Percentiles rank a stretch among this genome's conserved stretches.
These are phyloP conservation scores for Alloplasta piceator DNA, from an alignment of 2,888 invertebrate genomes.

Conservation along the genomic window DNA sequence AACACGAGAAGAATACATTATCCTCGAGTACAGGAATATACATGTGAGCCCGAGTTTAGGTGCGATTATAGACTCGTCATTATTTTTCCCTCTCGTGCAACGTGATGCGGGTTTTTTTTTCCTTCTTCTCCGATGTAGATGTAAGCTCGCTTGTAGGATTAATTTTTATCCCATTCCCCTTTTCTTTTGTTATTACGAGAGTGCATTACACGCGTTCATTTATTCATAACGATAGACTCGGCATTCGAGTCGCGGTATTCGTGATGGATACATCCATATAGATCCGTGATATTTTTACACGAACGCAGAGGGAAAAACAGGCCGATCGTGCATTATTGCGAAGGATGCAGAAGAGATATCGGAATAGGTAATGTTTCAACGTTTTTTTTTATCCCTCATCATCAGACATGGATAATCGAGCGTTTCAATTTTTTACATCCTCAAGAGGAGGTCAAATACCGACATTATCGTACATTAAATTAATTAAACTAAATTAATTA, in stretches of 20 bases:
- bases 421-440: no score
- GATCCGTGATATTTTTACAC: not conserved
- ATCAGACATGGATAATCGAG: no score
- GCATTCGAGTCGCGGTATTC: constrained; percentile 22
- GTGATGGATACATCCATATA: constrained; percentile 12
- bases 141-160: not conserved
- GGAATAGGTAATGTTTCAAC: no score
- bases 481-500: no score
- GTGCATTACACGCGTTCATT: constrained; percentile 33
- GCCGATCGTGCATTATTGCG: no score
- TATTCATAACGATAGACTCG: constrained; percentile 37
- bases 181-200: constrained; percentile 25
- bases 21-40: not conserved
- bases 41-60: not conserved
- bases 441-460: no score
- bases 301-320: not conserved
- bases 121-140: not conserved
- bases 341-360: no score
- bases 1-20: not conserved
- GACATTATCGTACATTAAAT: no score
- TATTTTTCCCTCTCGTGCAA: constrained; percentile 2
- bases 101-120: not conserved
- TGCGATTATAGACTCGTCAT: constrained; percentile 62
- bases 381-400: no score
- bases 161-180: not conserved